Base-by-base conservation (phyloP, 2,797 vertebrate genomes). In the Gorsachius magnificus region DNA sequence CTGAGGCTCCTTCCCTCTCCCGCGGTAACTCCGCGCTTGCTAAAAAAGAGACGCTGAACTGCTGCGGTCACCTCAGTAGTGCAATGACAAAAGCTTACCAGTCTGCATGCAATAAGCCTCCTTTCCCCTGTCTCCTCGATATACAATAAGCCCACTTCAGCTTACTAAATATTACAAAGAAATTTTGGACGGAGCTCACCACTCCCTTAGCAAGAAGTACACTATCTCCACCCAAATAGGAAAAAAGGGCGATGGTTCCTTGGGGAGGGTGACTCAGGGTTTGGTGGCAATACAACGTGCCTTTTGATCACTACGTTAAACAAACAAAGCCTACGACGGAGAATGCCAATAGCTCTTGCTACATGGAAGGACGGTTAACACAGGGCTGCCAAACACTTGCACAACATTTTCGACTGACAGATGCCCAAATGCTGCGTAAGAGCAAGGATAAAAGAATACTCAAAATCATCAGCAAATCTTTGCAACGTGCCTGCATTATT, bases 161-260 rank as follows among this genome's bases (percentile, higher is more conserved):
- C n/a, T 90, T 66, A 60, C 18, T 38, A 76, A 79, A 41, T 51
- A 84, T 38, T 83, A 94, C 90, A 71, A 63, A 87, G 77, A 92
- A 78, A 45, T 89, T 90, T 64, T 3, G 25, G 45, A 60, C 83
- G 68, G 76, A 94, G 79, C 35, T 83, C 53, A 83, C 77, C 83
- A 28, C 80, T 90, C 88, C 45, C 57, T 95, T 35, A 31, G 63
- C 38, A 72, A 90, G 85, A 87, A 94, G 56, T 69, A 84, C 9
- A 60, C 35, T 70, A 36, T 80, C 96, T 94, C 95, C 96, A 96
- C 96, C 95, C 94, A 95, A 66, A 80, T 83, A 91, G 95, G 95
- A 93, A 90, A 70, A 89, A 94, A 95, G 75, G 71, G 51, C 82
- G 81, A 82, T 93, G 92, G 74, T 76, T 95, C 94, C 93, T 66